phyloP scores from a whole-genome alignment of 2,888 invertebrate genomes.

The Campaea margaritaria region DNA sequence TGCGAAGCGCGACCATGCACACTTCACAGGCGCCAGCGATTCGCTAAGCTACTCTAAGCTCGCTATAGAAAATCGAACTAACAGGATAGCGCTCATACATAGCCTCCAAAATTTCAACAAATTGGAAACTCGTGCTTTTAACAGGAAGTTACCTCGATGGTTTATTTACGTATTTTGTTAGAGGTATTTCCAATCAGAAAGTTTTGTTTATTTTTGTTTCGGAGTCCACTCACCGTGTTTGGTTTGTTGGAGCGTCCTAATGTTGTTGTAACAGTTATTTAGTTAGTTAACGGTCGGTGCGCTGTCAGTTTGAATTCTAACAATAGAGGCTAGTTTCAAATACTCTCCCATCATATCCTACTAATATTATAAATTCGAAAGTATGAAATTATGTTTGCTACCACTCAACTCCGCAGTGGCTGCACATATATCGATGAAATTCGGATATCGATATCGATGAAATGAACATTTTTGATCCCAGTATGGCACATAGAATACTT shows the following conservation, averaged over 20 bases:
- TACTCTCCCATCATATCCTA: too few species aligned
- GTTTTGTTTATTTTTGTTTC: constrained; percentile 45
- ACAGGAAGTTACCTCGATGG: constrained; percentile 53
- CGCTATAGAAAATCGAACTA: constrained; percentile 5
- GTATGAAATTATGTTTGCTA: too few species aligned
- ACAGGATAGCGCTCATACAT: constrained; percentile 8
- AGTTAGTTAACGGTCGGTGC: constrained; percentile 19
- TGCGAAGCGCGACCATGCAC: constrained; percentile 40
- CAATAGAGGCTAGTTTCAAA: not conserved
- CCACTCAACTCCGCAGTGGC: too few species aligned
- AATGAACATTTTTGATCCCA: too few species aligned
- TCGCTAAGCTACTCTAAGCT: constrained; percentile 11
- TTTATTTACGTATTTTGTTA: constrained; percentile 40
- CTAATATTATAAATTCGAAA: too few species aligned
- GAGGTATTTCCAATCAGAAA: constrained; percentile 53
- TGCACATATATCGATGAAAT: too few species aligned
- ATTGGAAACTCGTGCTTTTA: constrained; percentile 60
- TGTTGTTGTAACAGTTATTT: constrained; percentile 34
- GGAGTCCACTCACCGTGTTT: constrained; percentile 41
- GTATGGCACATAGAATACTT: too few species aligned
- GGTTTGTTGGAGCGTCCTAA: constrained; percentile 39
- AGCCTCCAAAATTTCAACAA: constrained; percentile 55
- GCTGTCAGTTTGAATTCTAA: not conserved
- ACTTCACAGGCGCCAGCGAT: constrained; percentile 41
- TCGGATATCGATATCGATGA: too few species aligned